Evolutionary conservation across 2,113 vertebrate genomes (phyloP), one percentile per base, ranked within the genome.

Genomic region (Nyctibius bracteatus): DNA sequence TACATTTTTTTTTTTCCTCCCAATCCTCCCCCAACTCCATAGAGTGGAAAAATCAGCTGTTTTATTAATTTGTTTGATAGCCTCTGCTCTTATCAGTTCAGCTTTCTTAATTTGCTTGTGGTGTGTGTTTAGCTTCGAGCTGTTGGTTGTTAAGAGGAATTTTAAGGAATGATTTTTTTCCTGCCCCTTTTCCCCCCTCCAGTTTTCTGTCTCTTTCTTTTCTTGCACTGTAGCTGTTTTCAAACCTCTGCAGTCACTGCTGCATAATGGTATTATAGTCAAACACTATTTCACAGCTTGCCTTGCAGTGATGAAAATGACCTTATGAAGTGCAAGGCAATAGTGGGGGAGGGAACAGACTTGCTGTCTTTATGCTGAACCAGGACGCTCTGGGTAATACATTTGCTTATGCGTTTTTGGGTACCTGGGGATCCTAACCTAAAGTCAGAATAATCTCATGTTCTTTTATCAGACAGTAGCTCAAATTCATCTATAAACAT

Each of bases 221-320:
- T 44, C 33, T 75, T 73, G 8, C 39, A 12, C 47, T 92, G 80
- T 30, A 89, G 31, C 63, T 74, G 47, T 81, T 79, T 90, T 62
- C 68, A 86, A 81, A 89, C 35, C 22, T 65, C 62, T 93, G 58
- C 41, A 49, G 10, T 88, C 54, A 22, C 30, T 92, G 59, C 54
- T 94, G 63, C 47, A 33, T 74, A 67, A 47, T 43, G 33, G 72
- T 83, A 37, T 87, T 95, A n/a, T 59, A 74, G 71, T 92, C 68
- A 89, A 84, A 41, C 27, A n/a, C 28, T 67, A 52, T 91, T 84
- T 96, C 35, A 91, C 30, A 87, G 73, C 57, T 94, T 92, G 39
- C 52, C 52, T 92, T 92, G 33, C 72, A 75, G 55, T 91, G 57
- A 71, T 92, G 68, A 81, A 86, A 91, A 74, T 87, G 91, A 79